A percentile compares a stretch with the other conserved stretches of the same genome.
phyloP scores from a whole-genome alignment of 2,888 invertebrate genomes.

The Brenthis daphne region DNA sequence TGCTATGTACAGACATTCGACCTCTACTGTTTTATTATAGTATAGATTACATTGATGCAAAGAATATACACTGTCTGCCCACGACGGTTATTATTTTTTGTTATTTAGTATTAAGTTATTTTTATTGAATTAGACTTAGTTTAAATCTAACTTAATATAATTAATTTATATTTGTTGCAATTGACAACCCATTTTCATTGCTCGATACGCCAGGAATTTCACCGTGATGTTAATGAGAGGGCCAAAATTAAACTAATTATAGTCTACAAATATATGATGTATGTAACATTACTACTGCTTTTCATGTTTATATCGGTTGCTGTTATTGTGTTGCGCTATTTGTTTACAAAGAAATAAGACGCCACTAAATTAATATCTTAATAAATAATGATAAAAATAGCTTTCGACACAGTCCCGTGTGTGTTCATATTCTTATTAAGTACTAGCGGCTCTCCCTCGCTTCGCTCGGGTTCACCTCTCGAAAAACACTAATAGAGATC shows the following conservation, averaged over 20 bases:
- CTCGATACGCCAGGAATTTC: constrained; percentile 56
- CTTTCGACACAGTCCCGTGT: too few relatives aligned
- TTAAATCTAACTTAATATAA: background rate
- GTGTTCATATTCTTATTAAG: too few relatives aligned
- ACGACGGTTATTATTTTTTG: too few relatives aligned
- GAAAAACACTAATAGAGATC: too few relatives aligned
- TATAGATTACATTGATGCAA: too few relatives aligned
- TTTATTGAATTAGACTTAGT: background rate
- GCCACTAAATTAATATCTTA: background rate
- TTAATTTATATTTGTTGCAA: constrained; percentile 37
- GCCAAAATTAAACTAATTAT: constrained; percentile 45
- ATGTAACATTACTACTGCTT: constrained; percentile 35
- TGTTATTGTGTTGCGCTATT: constrained; percentile 15
- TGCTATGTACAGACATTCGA: too few relatives aligned
- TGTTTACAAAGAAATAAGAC: constrained; percentile 17
- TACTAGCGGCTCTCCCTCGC: too few relatives aligned
- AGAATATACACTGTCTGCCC: too few relatives aligned
- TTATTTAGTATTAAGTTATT: background rate
- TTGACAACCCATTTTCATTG: constrained; percentile 52
- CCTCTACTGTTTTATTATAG: too few relatives aligned
- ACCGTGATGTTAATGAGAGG: constrained; percentile 61
- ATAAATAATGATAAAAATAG: too few relatives aligned
- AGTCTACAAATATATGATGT: constrained; percentile 19
- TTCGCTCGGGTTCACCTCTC: too few relatives aligned
- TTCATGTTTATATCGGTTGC: constrained; percentile 28